A percentile compares a stretch with the other conserved stretches of the same genome.
phyloP scores from a whole-genome alignment of 2,888 invertebrate genomes.

The Euclidia mi region DNA sequence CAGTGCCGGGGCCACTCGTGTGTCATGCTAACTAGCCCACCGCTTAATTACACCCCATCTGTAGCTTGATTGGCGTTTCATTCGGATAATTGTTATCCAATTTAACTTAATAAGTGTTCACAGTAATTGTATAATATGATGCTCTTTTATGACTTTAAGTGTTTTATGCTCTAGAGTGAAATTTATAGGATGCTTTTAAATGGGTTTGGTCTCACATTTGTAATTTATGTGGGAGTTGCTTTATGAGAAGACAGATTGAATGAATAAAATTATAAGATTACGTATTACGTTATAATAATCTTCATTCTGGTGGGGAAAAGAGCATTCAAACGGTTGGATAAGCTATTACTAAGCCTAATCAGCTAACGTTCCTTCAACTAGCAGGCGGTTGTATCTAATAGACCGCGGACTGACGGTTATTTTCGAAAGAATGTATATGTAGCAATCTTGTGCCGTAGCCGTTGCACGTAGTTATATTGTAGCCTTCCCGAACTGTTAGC shows the following conservation, averaged over 20 bases:
- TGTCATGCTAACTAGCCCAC: slow-evolving; percentile 76
- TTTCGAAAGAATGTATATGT: too few species aligned
- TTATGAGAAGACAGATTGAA: neutral
- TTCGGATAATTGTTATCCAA: slow-evolving; percentile 73
- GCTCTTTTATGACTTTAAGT: slow-evolving; percentile 8
- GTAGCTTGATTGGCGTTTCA: slow-evolving; percentile 74
- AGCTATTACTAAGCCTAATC: too few species aligned
- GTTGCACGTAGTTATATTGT: too few species aligned
- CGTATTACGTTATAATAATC: too few species aligned
- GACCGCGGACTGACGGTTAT: too few species aligned
- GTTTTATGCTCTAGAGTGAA: slow-evolving; percentile 9
- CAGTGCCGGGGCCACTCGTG: slow-evolving; percentile 61
- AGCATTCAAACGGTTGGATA: too few species aligned
- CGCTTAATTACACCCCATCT: slow-evolving; percentile 72
- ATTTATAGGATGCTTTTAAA: slow-evolving; percentile 8
- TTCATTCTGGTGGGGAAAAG: too few species aligned
- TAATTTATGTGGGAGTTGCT: slow-evolving; percentile 9
- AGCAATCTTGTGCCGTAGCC: too few species aligned
- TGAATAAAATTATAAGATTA: too few species aligned
- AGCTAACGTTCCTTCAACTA: too few species aligned
- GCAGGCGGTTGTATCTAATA: too few species aligned
- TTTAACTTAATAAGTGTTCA: slow-evolving; percentile 68
- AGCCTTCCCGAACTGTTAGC: too few species aligned
- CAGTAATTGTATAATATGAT: slow-evolving; percentile 47
- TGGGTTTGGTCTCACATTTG: neutral